phyloP scores from a whole-genome alignment of 1,140 invertebrate species.

The Mycetomoellerius zeteki region DNA sequence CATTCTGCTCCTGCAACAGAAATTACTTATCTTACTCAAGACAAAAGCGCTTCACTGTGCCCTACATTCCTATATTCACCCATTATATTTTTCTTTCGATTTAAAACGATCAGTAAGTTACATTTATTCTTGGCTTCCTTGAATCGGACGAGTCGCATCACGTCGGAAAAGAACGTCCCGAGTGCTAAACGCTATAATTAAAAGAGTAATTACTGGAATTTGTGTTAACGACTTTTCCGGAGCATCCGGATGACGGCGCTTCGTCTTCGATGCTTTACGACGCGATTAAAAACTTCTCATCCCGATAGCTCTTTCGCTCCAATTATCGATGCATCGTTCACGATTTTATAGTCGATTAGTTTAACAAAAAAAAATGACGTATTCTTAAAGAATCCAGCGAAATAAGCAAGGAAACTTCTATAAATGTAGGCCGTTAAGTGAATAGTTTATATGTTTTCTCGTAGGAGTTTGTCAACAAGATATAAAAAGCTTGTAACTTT shows the following conservation, averaged over 20 bases:
- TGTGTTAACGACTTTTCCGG: constrained; percentile 60
- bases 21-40: neutral
- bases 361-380: constrained; percentile 9
- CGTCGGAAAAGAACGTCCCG: neutral
- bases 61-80: constrained; percentile 9
- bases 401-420: neutral
- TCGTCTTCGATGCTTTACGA: constrained; percentile 48
- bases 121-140: constrained; percentile 27
- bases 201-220: constrained; percentile 62
- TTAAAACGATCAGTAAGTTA: constrained; percentile 6
- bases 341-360: constrained; percentile 38
- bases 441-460: neutral
- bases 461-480: neutral
- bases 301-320: constrained; percentile 40
- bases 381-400: neutral
- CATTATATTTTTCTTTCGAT: constrained; percentile 20
- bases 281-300: constrained; percentile 54
- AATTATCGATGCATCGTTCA: constrained; percentile 30
- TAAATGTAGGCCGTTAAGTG: neutral
- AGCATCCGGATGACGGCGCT: constrained; percentile 38
- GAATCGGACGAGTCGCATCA: neutral
- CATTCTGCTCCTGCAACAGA: neutral
- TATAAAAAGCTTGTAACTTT: neutral
- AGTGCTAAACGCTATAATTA: constrained; percentile 59
- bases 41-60: neutral